Conservation (phyloP, 2,888 invertebrate genomes). For the Crematogaster levior region DNA sequence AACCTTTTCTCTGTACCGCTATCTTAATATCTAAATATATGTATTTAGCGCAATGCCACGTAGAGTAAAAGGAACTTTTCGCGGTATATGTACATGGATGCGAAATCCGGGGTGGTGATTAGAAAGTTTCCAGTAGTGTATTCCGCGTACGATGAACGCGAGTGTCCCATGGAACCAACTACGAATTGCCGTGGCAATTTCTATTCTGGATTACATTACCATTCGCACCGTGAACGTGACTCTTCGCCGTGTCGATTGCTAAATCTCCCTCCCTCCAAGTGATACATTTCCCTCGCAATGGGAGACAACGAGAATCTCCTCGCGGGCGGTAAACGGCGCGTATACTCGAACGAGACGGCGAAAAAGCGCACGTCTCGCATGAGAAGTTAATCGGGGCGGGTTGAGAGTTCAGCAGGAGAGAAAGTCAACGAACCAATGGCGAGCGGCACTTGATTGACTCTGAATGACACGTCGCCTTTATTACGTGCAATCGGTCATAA, state of each 20-base stretch:
- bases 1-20: not conserved
- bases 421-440: conserved; percentile 73
- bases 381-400: conserved; percentile 66
- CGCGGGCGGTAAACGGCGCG: not conserved
- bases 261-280: not conserved
- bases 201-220: conserved; percentile 41
- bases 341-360: conserved; percentile 13
- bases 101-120: not conserved
- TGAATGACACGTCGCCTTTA: conserved; percentile 71
- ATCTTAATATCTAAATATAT: not conserved
- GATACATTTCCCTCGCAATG: not conserved
- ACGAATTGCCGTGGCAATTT: conserved; percentile 34
- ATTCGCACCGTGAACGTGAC: conserved; percentile 41
- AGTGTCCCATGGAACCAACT: not conserved
- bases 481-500: conserved; percentile 69
- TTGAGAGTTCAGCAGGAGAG: conserved; percentile 69
- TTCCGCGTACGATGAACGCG: conserved; percentile 1
- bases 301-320: conserved; percentile 12
- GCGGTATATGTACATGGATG: not conserved
- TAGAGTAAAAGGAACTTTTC: no score
- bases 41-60: not conserved
- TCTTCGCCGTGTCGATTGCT: conserved; percentile 18
- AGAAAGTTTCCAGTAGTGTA: conserved; percentile 18
- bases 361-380: conserved; percentile 58
- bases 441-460: conserved; percentile 64